Base-by-base conservation (phyloP, 1,140 invertebrate species). In the Drosophila quadrilineata region DNA sequence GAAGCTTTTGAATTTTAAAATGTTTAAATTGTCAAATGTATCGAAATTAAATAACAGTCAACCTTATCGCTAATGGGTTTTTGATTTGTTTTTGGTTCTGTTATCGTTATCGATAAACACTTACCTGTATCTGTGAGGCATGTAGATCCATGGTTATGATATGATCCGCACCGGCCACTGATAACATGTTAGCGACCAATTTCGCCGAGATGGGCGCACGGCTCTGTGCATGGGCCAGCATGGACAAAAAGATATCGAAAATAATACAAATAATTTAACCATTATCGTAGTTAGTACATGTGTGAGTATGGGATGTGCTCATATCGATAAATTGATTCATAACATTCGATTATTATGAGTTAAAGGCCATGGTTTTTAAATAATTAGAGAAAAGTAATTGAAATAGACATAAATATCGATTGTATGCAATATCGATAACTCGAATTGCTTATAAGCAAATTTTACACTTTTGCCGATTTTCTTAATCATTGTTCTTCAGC, bases 131-230 rank as follows among this genome's bases (percentile, higher is more conserved):
- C 92, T 99, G 98, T 65, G 98, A 99, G 16, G 98, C 97, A 91
- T 99, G 98, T 21, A 99, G 92, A 90, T 99, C 98, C 96, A 99
- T 99, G 9, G 98, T 99, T 75, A 99, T 99, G 58, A 99, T 99
- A 82, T 99, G 98, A 91, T 99, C 98, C 3, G 98, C 98, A 21
- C 98, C 98, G 69, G 98, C 96, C 8, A 99, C 98, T 41, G 97
- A 98, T 66, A 99, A 91, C 95, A 99, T 99, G 89, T 99, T 99
- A 3, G 98, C 98, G 4, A 99, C 96, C 52, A 99, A 91, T 90
- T 99, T 99, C 2, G 98, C 98, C 36, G 98, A 98, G 60, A 99
- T 99, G 3, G 98, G 98, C 16, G 98, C 98, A 77, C 98, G 94
- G 90, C 97, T 98, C 96, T 98, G 91, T 82, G 77, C 77, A 82